Evolutionary conservation across 2,797 vertebrate genomes (phyloP), one percentile per base, ranked within the genome.

Genomic region (Pagetopsis macropterus): DNA sequence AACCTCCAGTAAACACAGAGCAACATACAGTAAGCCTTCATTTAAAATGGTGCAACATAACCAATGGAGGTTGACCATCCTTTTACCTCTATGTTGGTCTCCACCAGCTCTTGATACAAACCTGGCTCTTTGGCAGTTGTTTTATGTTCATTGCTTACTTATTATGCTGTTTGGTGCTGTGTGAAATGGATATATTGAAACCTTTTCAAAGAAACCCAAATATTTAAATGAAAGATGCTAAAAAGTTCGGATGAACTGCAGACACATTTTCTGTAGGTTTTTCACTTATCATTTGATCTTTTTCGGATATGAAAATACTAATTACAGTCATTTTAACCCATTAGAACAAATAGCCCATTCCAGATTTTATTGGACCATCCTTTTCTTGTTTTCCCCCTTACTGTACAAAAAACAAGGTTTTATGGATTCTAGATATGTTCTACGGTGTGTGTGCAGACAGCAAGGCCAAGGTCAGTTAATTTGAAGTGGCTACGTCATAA

Each of bases 401-500:
- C 4, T 33, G 11, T 33, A 45, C 2, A 51, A 37, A 14, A 67
- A 9, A 50, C 21, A 63, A 51, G 23, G 61, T 11, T 49, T 16
- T 15, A 33, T 4, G 9, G 40, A 55, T 65, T 50, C 44, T 23
- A 44, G 43, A 10, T 31, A 16, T 72, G 23, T 46, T 61, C 9
- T 69, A 33, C 44, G 60, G 41, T 37, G 52, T 65, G 59, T 33
- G 52, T 57, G 51, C 31, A 17, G 76, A 60, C 59, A 9, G 49
- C 45, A 71, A 88, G 66, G 67, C 83, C 84, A 89, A 89, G 90
- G 91, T 92, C 92, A 91, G 88, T 77, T 90, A 88, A 92, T 90
- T 72, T 88, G 75, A 79, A 83, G 78, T 57, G 72, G 54, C 84
- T 75, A 90, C 87, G 84, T 92, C 86, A 91, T 86, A 81, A 86